Base-by-base conservation (phyloP, 1,140 invertebrate species). In the Pectinophora gossypiella region DNA sequence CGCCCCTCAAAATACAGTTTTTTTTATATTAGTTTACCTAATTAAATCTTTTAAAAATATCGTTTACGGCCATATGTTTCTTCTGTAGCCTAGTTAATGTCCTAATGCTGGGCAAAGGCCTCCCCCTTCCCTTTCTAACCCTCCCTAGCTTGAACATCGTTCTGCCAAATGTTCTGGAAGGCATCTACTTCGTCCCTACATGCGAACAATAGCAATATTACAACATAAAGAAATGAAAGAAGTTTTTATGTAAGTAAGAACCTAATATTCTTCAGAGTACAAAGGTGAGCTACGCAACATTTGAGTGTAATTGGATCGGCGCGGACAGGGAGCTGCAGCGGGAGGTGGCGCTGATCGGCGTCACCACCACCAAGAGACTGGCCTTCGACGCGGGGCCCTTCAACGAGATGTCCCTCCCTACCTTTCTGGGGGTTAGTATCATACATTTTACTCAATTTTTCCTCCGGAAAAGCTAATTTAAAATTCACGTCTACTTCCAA, bases 371-470 rank as follows among this genome's bases (percentile, higher is more conserved):
- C 6, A 68, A 60, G 46, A 64, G 45, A 22, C 43, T 77, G 7
- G 57, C 59, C 1, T 77, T 75, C 53, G 64, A 32, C 48, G 74
- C 72, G 3, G 74, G 74, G 13, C 71, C 72, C 0, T 75, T 72
- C 45, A 63, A 72, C 23, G 60, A 71, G 16, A 75, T 77, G 69
- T 68, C 74, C 0, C 45, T 77, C 0, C 16, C 56, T 0, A 75
- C 74, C 19, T 77, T 75, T 51, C 53, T 77, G 10, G 49, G 57
- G 9, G 74, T 77, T 52, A 59, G 62, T 59, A 20, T n/a, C 32
- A 42, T 46, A 46, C 21, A 12, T 7, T 20, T n/a, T 46, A 19
- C 40, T 43, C 7, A n/a, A n/a, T n/a, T n/a, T n/a, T n/a, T n/a
- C n/a, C n/a, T n/a, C n/a, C n/a, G n/a, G n/a, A n/a, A n/a, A n/a